Conservation (phyloP, 2,797 vertebrate genomes). For the Melanitta fusca region DNA sequence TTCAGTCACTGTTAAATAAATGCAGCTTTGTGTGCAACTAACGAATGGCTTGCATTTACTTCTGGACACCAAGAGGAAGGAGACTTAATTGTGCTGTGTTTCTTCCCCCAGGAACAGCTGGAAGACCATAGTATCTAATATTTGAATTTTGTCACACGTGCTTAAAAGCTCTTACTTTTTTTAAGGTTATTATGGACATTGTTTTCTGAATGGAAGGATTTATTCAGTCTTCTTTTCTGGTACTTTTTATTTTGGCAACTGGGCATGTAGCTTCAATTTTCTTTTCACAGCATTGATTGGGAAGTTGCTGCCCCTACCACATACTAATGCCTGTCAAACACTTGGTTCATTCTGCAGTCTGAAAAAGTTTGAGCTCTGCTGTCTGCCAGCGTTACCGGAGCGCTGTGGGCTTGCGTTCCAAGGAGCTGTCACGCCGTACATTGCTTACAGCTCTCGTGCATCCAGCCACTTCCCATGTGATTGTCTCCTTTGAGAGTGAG, state of each 20-base stretch:
- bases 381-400: background rate
- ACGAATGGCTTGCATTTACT: background rate
- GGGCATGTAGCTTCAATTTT: constrained; percentile 5
- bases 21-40: background rate
- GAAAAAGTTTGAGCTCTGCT: background rate
- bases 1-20: background rate
- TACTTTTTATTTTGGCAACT: background rate
- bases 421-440: background rate
- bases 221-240: background rate
- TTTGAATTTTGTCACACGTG: background rate
- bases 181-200: background rate
- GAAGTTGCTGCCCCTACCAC: constrained; percentile 8
- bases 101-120: background rate
- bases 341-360: constrained; percentile 23
- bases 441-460: background rate
- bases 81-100: background rate
- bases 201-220: background rate
- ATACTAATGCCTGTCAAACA: constrained; percentile 24
- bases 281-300: background rate
- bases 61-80: background rate
- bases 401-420: background rate
- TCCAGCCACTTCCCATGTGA: background rate
- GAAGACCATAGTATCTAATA: background rate
- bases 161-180: background rate
- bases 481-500: background rate